These are phyloP conservation scores for Pachypeltis micranthus DNA, from an alignment of 1,140 invertebrate genomes.

Conservation along the genomic window DNA sequence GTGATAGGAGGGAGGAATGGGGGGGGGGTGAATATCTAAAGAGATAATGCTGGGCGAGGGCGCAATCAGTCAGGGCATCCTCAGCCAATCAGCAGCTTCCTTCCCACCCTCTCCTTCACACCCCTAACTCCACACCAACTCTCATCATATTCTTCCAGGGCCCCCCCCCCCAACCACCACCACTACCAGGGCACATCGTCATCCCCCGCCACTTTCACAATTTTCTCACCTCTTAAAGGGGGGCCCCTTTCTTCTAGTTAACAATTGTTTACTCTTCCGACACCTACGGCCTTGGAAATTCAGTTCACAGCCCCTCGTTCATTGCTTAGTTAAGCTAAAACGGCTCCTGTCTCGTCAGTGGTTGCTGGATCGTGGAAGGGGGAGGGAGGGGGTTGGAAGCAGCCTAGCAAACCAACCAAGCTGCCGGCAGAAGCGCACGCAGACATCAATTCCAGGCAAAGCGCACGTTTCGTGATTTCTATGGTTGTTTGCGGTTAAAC, in stretches of 20 bases:
- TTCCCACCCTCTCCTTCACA: slow-evolving; percentile 17
- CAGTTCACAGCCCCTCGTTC: neutral
- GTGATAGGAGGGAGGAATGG: too few species aligned
- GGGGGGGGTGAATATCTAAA: slow-evolving; percentile 6
- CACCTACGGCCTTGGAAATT: slow-evolving; percentile 15
- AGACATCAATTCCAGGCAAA: too few species aligned
- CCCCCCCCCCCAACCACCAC: slow-evolving; percentile 8
- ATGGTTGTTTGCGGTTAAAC: too few species aligned
- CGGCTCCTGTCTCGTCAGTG: too few species aligned
- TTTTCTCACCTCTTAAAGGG: slow-evolving; percentile 7
- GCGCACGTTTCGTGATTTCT: too few species aligned
- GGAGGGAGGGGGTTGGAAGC: too few species aligned
- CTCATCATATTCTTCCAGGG: slow-evolving; percentile 16
- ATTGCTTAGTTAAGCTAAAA: slow-evolving; percentile 5
- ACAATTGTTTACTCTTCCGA: slow-evolving; percentile 10
- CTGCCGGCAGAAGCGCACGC: too few species aligned
- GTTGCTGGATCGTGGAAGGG: too few species aligned
- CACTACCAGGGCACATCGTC: too few species aligned
- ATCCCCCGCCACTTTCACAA: too few species aligned
- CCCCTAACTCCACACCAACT: too few species aligned
- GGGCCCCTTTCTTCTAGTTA: slow-evolving; percentile 4
- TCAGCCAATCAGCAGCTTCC: slow-evolving; percentile 16
- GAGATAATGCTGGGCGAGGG: slow-evolving; percentile 3
- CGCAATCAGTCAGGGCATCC: slow-evolving; percentile 11
- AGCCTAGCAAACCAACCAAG: too few species aligned